A percentile compares a stretch with the other conserved stretches of the same genome.
phyloP scores from a whole-genome alignment of 1,140 invertebrate species.

The Scaptomyza montana region DNA sequence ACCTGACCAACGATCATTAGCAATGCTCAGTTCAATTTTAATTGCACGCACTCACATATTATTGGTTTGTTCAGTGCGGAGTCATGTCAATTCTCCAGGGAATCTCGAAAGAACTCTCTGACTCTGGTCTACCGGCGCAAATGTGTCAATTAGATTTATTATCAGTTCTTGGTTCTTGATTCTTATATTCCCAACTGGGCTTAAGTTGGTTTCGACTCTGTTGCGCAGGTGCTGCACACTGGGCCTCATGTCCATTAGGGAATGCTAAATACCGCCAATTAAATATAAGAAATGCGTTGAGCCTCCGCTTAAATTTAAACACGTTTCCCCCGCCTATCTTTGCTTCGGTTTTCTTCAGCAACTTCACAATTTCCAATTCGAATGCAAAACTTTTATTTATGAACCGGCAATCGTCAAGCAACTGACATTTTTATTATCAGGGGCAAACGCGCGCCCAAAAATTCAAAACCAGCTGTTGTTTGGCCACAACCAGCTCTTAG shows the following conservation, averaged over 20 bases:
- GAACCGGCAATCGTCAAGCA: conserved; percentile 69
- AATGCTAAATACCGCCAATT: conserved; percentile 82
- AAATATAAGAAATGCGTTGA: conserved; percentile 71
- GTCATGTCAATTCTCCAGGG: conserved; percentile 52
- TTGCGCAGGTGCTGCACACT: conserved; percentile 69
- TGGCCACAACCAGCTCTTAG: no score
- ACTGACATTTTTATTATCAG: conserved; percentile 80
- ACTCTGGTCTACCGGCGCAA: conserved; percentile 65
- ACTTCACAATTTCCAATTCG: conserved; percentile 68
- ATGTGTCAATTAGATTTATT: conserved; percentile 84
- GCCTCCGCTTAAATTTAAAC: conserved; percentile 2
- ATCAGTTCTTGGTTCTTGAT: conserved; percentile 67
- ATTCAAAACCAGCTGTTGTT: conserved; percentile 60
- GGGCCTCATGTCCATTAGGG: conserved; percentile 75
- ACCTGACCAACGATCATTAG: conserved; percentile 55
- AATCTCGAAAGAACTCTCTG: conserved; percentile 13
- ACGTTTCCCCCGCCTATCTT: not conserved
- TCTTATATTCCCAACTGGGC: conserved; percentile 36
- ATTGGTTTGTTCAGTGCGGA: conserved; percentile 31
- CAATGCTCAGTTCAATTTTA: conserved; percentile 68
- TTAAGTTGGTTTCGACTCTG: not conserved
- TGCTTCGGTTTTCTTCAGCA: not conserved
- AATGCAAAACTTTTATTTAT: conserved; percentile 76
- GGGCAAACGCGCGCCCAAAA: conserved; percentile 57
- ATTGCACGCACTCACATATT: conserved; percentile 69